Evolutionary conservation across 1,140 invertebrate genomes (phyloP).

Genomic region (Macrobrachium rosenbergii): DNA sequence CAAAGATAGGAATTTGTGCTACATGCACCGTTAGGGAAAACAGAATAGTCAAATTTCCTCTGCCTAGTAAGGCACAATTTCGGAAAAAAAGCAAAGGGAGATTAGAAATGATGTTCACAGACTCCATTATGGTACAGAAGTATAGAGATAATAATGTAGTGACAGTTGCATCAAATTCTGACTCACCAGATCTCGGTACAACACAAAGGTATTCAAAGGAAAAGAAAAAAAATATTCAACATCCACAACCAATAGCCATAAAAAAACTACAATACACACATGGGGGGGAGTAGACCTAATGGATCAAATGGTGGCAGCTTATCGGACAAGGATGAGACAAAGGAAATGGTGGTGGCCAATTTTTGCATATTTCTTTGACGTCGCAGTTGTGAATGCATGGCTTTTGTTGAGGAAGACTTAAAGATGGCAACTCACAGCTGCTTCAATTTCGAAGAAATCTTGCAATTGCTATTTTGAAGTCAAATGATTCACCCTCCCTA

Average conservation of each 20-base stretch:
- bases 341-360: slow-evolving; percentile 17
- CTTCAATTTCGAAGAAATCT: background rate
- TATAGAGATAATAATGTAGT: slow-evolving; percentile 17
- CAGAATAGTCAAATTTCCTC: slow-evolving; percentile 3
- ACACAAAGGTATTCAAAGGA: slow-evolving; percentile 6
- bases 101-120: background rate
- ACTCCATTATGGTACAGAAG: background rate
- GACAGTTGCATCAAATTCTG: no score
- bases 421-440: background rate
- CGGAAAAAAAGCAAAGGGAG: no score
- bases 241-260: slow-evolving; percentile 12
- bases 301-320: background rate
- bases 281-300: slow-evolving; percentile 9
- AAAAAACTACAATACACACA: slow-evolving; percentile 4
- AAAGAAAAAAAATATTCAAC: background rate
- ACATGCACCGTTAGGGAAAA: background rate
- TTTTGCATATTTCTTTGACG: slow-evolving; percentile 3
- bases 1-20: slow-evolving; percentile 2
- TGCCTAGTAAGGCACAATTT: slow-evolving; percentile 10
- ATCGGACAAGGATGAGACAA: slow-evolving; percentile 1
- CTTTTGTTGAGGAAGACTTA: no score
- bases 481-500: background rate
- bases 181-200: background rate
- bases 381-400: slow-evolving; percentile 20
- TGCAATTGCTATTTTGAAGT: slow-evolving; percentile 1